A percentile compares a stretch with the other conserved stretches of the same genome.
phyloP scores from a whole-genome alignment of 2,888 invertebrate genomes.

The Spodoptera picta region DNA sequence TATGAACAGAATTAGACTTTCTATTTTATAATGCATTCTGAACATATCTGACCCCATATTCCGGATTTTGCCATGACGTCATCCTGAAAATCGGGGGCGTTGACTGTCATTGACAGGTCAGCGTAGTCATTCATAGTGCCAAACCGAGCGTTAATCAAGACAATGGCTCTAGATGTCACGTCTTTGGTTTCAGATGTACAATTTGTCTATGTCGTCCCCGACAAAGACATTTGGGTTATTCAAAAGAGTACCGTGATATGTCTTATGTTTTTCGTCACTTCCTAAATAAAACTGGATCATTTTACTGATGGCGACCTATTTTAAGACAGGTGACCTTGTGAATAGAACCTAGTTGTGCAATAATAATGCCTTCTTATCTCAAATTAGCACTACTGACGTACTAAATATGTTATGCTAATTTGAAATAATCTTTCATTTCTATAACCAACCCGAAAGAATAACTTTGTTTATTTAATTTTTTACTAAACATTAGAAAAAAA shows the following conservation, averaged over 20 bases:
- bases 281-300: background rate
- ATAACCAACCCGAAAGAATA: too few relatives aligned
- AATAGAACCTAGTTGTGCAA: too few relatives aligned
- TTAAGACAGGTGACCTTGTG: too few relatives aligned
- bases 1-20: too few relatives aligned
- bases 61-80: too few relatives aligned
- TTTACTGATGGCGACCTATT: background rate
- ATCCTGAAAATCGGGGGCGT: background rate
- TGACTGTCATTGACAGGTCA: background rate
- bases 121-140: constrained; percentile 1
- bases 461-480: too few relatives aligned
- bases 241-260: background rate
- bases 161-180: constrained; percentile 4
- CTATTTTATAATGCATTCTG: too few relatives aligned
- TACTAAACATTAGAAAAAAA: too few relatives aligned
- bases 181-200: constrained; percentile 4
- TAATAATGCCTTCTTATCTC: too few relatives aligned
- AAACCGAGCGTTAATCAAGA: constrained; percentile 11
- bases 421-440: too few relatives aligned
- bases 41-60: background rate
- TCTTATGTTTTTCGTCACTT: background rate
- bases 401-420: too few relatives aligned
- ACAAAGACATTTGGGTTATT: background rate
- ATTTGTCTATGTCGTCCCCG: background rate
- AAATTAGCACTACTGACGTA: too few relatives aligned